Evolutionary conservation across 2,113 vertebrate genomes (phyloP).

Genomic region (Otis tarda): DNA sequence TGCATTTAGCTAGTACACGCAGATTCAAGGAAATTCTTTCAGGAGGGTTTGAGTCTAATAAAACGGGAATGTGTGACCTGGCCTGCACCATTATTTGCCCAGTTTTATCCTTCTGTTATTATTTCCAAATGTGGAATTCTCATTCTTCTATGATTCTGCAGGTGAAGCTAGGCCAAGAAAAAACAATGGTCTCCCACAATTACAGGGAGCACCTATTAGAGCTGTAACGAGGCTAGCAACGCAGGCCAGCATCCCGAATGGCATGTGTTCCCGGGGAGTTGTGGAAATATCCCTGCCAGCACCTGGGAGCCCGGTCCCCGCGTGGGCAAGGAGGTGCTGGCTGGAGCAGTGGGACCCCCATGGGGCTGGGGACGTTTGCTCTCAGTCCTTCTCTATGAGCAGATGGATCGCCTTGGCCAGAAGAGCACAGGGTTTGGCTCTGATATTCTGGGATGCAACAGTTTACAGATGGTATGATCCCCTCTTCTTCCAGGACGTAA

Average conservation of each 20-base stretch:
- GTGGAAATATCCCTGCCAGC: background rate
- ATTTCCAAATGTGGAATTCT: constrained; percentile 69
- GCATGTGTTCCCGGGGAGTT: fast-evolving
- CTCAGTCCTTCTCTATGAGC: background rate
- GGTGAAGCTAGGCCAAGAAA: constrained; percentile 65
- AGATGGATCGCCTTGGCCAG: background rate
- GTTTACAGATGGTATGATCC: background rate
- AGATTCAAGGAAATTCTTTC: constrained; percentile 57
- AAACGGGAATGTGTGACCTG: constrained; percentile 68
- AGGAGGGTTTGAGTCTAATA: constrained; percentile 56
- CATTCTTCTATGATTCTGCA: constrained; percentile 40
- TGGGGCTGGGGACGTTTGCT: background rate
- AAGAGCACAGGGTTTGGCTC: background rate
- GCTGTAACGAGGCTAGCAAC: background rate
- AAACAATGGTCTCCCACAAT: background rate
- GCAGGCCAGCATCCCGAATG: background rate
- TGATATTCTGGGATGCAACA: background rate
- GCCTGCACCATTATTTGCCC: constrained; percentile 58
- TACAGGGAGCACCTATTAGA: background rate
- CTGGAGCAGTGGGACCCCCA: fast-evolving
- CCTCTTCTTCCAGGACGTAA: background rate
- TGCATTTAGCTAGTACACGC: constrained; percentile 36
- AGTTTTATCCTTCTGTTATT: constrained; percentile 64
- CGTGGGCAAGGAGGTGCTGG: background rate
- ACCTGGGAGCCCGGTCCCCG: fast-evolving